Conservation (phyloP, 1,140 invertebrate species). For the Ephestia elutella region DNA sequence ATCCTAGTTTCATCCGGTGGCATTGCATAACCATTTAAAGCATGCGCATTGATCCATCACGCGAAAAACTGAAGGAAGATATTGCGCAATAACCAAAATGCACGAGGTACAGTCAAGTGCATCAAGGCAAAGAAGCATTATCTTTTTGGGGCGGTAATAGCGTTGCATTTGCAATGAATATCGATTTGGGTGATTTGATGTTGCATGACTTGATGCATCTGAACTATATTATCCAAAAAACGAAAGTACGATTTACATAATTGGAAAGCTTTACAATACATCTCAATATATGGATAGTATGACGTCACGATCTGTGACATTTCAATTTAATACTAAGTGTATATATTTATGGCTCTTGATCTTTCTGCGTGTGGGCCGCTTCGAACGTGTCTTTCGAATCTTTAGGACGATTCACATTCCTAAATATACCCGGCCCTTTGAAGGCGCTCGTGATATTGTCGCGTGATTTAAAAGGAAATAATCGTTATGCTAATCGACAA, state of each 20-base stretch:
- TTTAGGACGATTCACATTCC: conserved; percentile 17
- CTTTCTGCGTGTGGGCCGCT: conserved; percentile 17
- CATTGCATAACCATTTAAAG: background rate
- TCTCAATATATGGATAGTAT: too few species aligned
- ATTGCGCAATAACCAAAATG: conserved; percentile 1
- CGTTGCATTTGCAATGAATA: too few species aligned
- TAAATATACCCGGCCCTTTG: conserved; percentile 17
- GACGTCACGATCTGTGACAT: background rate
- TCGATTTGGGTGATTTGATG: too few species aligned
- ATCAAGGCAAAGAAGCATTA: background rate
- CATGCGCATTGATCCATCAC: background rate
- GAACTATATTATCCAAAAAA: background rate
- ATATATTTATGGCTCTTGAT: background rate
- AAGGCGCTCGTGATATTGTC: background rate
- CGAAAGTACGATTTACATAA: conserved; percentile 7
- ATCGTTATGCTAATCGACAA: conserved; percentile 15
- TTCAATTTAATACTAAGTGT: background rate
- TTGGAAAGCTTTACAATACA: background rate
- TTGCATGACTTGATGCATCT: too few species aligned
- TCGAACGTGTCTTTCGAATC: conserved; percentile 11
- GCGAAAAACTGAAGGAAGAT: background rate
- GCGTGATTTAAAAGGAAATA: conserved; percentile 21
- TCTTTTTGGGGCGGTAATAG: too few species aligned
- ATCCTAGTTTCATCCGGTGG: background rate
- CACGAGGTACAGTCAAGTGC: background rate